Percentiles rank a stretch among this genome's conserved stretches.
Evolutionary conservation across 35 echinoderm and acorn worm genomes (phyloP).

Genomic region (Heliocidaris erythrogramma): DNA sequence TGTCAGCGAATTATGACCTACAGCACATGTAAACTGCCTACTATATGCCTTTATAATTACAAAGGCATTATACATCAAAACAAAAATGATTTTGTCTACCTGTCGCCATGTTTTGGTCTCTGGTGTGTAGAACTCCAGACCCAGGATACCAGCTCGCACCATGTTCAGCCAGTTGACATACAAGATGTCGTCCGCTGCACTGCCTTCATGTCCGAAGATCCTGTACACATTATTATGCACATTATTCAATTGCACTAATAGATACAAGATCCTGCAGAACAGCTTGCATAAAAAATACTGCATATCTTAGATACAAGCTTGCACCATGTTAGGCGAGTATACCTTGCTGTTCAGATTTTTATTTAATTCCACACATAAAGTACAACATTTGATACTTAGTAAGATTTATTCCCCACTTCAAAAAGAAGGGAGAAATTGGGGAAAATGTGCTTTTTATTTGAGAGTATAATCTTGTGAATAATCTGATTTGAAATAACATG

Average conservation of each 20-base stretch:
- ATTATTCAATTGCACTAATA: too few relatives aligned
- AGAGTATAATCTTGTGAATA: background rate
- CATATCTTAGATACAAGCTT: background rate
- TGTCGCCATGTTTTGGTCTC: constrained; percentile 92
- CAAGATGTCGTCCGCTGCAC: constrained; percentile 74
- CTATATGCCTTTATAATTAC: too few relatives aligned
- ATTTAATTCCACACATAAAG: too few relatives aligned
- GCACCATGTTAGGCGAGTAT: too few relatives aligned
- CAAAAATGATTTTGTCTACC: constrained; percentile 35
- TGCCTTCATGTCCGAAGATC: constrained; percentile 95
- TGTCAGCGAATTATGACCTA: too few relatives aligned
- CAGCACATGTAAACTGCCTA: too few relatives aligned
- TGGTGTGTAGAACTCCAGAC: constrained; percentile 95
- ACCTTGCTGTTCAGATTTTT: too few relatives aligned
- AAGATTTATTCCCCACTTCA: too few relatives aligned
- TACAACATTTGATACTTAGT: too few relatives aligned
- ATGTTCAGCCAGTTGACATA: constrained; percentile 99
- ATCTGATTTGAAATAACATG: background rate
- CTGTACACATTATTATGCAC: constrained; percentile 29
- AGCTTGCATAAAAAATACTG: background rate
- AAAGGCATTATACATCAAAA: too few relatives aligned
- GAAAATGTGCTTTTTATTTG: background rate
- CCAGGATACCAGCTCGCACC: constrained; percentile 92
- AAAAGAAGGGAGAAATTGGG: too few relatives aligned
- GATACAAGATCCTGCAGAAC: constrained; percentile 66